A percentile compares a stretch with the other conserved stretches of the same genome.
Conservation (phyloP, 2,888 invertebrate genomes). For the Hyles lineata region DNA sequence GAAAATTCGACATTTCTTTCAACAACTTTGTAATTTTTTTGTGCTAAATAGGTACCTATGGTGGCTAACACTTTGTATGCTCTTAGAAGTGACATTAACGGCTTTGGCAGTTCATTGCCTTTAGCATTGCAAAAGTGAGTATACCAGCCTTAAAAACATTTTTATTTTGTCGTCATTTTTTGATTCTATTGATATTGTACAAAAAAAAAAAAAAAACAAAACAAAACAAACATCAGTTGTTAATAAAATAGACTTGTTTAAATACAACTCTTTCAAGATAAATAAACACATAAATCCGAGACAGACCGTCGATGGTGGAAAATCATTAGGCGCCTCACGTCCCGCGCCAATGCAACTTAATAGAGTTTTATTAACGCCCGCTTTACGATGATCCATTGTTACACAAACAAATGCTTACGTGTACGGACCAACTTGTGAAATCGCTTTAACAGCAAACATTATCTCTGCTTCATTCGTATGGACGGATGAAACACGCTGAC, state of each 20-base stretch:
- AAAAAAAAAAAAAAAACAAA: too few relatives aligned
- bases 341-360: constrained; percentile 16
- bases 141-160: too few relatives aligned
- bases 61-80: too few relatives aligned
- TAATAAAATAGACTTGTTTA: too few relatives aligned
- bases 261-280: neutral
- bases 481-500: neutral
- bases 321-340: constrained; percentile 16
- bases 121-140: too few relatives aligned
- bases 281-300: constrained; percentile 15
- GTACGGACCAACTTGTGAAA: constrained; percentile 14
- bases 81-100: too few relatives aligned
- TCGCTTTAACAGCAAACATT: constrained; percentile 6
- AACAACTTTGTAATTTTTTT: neutral
- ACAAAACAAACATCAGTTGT: too few relatives aligned
- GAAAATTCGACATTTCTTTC: neutral
- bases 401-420: constrained; percentile 23
- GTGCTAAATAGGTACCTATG: too few relatives aligned
- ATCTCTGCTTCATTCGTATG: neutral
- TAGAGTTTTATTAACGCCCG: constrained; percentile 21
- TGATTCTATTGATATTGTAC: too few relatives aligned
- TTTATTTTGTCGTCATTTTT: too few relatives aligned
- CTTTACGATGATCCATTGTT: constrained; percentile 21
- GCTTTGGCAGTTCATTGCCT: too few relatives aligned
- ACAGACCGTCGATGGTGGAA: neutral